Base-by-base conservation (phyloP, 2,797 vertebrate genomes). In the Carcharodon carcharias region DNA sequence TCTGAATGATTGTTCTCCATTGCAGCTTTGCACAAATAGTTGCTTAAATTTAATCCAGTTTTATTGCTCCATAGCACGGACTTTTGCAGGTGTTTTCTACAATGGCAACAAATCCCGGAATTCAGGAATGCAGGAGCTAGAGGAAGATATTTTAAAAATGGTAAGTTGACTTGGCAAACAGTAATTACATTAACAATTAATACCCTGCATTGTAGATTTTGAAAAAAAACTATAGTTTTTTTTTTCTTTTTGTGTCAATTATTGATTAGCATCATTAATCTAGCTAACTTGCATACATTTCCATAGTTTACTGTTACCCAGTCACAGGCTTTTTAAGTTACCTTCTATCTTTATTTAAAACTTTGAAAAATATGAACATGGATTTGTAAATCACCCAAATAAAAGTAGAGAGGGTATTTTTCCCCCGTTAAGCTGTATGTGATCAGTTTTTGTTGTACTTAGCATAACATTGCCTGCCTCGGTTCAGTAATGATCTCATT, bases 61-160 rank as follows among this genome's bases (percentile, higher is more conserved):
- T 97, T 97, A 45, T 35, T 61, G 97, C 97, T 96, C 58, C 35
- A 88, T 73, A 99, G 99, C 98, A 96, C 99, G 98, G 97, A 98
- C 98, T 12, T 99, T 99, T 96, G 98, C 99, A 28, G 98, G 98
- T 93, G 98, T 96, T 0, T 98, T 98, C 96, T 97, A 97, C 80
- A 97, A 98, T 2, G 98, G 97, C 96, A 97, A 95, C 45, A 31
- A 97, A 23, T 97, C 98, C 96, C 98, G 97, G 94, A 98, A 97
- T 0, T 0, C 97, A 89, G 97, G 97, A 26, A 96, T 98, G 65
- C 97, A 96, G 80, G 98, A 99, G 0, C 35, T 99, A 8, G 98
- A 99, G 97, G 97, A 97, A 87, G 98, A 99, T 97, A 98, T 99
- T 96, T 97, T 98, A 96, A 97, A 97, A 9, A 97, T 98, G 98